A percentile compares a stretch with the other conserved stretches of the same genome.
phyloP scores from a whole-genome alignment of 1,140 invertebrate genomes.

The Adelges cooleyi region DNA sequence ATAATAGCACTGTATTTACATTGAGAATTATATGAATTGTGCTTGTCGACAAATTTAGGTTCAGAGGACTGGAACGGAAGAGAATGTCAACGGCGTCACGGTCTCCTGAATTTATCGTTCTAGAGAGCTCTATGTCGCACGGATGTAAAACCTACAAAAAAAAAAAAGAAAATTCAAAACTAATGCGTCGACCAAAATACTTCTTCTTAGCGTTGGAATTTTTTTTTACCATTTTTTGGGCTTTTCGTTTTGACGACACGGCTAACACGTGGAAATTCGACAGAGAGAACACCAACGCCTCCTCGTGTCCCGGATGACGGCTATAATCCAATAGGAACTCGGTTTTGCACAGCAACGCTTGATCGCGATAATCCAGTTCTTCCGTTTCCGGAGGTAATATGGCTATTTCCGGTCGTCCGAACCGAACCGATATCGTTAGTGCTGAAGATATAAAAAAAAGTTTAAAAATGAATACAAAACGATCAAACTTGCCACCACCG shows the following conservation, averaged over 20 bases:
- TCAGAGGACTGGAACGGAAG: constrained; percentile 50
- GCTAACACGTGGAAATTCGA: constrained; percentile 57
- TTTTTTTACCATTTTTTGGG: constrained; percentile 6
- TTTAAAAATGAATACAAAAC: constrained; percentile 28
- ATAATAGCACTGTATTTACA: constrained; percentile 37
- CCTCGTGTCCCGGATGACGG: constrained; percentile 47
- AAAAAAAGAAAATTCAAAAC: no score
- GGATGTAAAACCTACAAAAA: constrained; percentile 47
- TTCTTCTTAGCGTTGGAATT: no score
- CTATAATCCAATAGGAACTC: constrained; percentile 64
- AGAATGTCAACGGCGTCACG: constrained; percentile 48
- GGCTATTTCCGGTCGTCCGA: constrained; percentile 67
- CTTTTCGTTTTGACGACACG: constrained; percentile 30
- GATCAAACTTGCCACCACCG: no score
- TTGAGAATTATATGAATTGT: constrained; percentile 56
- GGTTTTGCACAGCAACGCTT: constrained; percentile 55
- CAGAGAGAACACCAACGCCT: constrained; percentile 51
- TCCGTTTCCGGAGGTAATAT: constrained; percentile 51
- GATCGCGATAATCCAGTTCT: constrained; percentile 15
- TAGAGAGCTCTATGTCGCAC: constrained; percentile 59
- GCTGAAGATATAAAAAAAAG: constrained; percentile 37
- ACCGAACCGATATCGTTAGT: constrained; percentile 54
- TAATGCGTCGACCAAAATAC: no score
- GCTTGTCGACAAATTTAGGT: constrained; percentile 60
- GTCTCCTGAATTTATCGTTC: constrained; percentile 48